phyloP scores from a whole-genome alignment of 2,797 vertebrate species.

The Enoplosus armatus region DNA sequence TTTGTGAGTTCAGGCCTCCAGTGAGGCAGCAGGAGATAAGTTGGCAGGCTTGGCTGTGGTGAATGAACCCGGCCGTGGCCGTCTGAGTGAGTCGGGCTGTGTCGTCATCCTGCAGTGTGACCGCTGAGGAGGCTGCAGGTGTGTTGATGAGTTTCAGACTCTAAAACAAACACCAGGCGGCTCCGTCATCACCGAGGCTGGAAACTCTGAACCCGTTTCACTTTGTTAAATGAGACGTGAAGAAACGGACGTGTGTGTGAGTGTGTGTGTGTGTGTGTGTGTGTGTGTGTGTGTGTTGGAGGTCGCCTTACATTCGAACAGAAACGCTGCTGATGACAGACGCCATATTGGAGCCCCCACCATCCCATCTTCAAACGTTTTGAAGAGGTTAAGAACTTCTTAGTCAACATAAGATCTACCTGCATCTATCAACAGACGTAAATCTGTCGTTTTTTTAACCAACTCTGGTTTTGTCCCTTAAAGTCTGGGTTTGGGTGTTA shows the following conservation, averaged over 20 bases:
- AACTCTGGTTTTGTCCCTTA: background rate
- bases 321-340: constrained; percentile 64
- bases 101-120: background rate
- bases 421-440: background rate
- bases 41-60: background rate
- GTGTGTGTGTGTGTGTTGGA: constrained; percentile 15
- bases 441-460: background rate
- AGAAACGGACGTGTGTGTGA: constrained; percentile 10
- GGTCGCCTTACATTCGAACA: constrained; percentile 8
- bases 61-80: no score
- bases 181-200: constrained; percentile 65
- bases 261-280: constrained; percentile 15
- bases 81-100: background rate
- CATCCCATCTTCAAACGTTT: constrained; percentile 4
- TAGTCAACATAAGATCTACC: no score
- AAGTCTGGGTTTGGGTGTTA: background rate
- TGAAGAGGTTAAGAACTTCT: background rate
- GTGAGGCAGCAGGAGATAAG: no score
- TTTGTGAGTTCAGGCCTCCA: no score
- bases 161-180: constrained; percentile 61
- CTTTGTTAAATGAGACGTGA: constrained; percentile 75
- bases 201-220: constrained; percentile 59
- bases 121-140: constrained; percentile 67
- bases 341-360: constrained; percentile 37
- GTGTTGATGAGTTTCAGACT: constrained; percentile 56